Evolutionary conservation across 2,888 invertebrate genomes (phyloP).

Genomic region (Laothoe populi): DNA sequence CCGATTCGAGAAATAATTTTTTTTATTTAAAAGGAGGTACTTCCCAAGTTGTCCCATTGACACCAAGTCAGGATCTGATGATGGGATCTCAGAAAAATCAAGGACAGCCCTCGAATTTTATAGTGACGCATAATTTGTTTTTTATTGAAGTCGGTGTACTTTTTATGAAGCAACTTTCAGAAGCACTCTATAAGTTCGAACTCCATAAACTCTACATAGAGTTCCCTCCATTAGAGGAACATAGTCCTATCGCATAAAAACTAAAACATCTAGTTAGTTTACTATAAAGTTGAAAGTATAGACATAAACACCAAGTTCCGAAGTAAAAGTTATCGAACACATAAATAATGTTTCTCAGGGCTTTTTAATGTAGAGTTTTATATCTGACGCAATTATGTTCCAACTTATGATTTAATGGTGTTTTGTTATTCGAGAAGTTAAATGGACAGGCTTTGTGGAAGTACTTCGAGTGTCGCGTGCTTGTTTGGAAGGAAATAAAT

Average conservation of each 20-base stretch:
- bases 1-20: too few species aligned
- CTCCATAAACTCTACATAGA: background rate
- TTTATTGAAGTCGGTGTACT: too few species aligned
- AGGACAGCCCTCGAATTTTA: too few species aligned
- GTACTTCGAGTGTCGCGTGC: background rate
- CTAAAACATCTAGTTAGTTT: background rate
- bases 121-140: too few species aligned
- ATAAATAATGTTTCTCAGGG: background rate
- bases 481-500: background rate
- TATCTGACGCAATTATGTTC: background rate
- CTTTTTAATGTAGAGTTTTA: conserved; percentile 14
- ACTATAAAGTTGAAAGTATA: background rate
- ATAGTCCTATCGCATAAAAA: background rate
- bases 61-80: too few species aligned
- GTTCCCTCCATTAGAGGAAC: conserved; percentile 12
- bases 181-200: background rate
- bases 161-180: background rate
- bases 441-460: background rate
- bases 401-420: background rate
- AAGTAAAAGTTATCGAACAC: background rate
- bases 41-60: too few species aligned
- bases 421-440: background rate
- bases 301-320: background rate
- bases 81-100: too few species aligned
- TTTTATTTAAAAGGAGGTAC: too few species aligned